Base-by-base conservation (phyloP, 2,888 invertebrate genomes). In the Lasioglossum figueresi region DNA sequence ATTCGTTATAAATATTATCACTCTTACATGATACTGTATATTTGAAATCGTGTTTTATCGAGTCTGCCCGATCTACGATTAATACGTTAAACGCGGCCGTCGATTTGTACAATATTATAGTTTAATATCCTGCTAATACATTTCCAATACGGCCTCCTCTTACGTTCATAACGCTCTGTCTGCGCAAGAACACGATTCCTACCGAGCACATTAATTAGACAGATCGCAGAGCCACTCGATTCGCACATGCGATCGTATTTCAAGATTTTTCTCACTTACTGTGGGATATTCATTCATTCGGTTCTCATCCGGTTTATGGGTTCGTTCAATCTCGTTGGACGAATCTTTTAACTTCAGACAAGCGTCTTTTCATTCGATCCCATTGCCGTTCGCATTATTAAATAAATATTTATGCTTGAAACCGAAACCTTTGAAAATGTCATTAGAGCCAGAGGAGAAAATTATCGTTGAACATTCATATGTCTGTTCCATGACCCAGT, bases 191-290 rank as follows among this genome's bases (percentile, higher is more conserved):
- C 40, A 37, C 27, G 45, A 77, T 37, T 56, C n/a, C n/a, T 43
- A 27, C 19, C 10, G 56, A 43, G 27, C 5, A 40, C 45, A 74
- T 82, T 82, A 82, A 82, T 82, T 82, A 82, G 63, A 27, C 68
- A 45, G 34, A 68, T 31, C 56, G 74, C 45, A 12, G 16, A 45
- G 34, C 45, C 79, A 70, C 66, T 79, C 76, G 70, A 71, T 59
- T 34, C 59, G 27, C 59, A 45, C 76, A 19, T 34, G 27, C 59
- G 45, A 45, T 37, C 59, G 27, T 63, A 56, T 76, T 76, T 71
- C 76, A 76, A 45, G 66, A 40, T 63, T 52, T 81, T 68, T n/a
- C 76, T 10, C 43, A 16, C 71, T 19, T 56, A 19, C 63, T 34
- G 10, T 8, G n/a, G 63, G 63, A 16, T 63, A 63, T 63, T 63